Conservation (phyloP, 2,113 vertebrate genomes). For the Phyllostomus hastatus region DNA sequence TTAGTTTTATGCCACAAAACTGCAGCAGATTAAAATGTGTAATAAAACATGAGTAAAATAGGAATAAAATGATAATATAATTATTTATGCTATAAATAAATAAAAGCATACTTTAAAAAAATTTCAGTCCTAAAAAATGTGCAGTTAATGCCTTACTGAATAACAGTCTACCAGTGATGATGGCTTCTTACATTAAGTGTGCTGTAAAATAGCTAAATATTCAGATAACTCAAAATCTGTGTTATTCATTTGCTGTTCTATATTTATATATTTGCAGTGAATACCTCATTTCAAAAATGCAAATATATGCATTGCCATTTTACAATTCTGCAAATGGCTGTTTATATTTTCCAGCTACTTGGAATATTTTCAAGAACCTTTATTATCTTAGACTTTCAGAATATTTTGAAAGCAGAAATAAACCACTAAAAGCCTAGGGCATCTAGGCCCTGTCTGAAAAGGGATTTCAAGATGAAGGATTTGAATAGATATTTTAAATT, state of each 20-base stretch:
- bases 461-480: slow-evolving; percentile 72
- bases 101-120: background rate
- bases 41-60: background rate
- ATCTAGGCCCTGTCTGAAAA: slow-evolving; percentile 68
- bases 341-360: slow-evolving; percentile 78
- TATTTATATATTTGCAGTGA: slow-evolving; percentile 69
- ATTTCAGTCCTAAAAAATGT: background rate
- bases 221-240: slow-evolving; percentile 65
- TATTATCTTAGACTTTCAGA: slow-evolving; percentile 78
- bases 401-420: slow-evolving; percentile 79
- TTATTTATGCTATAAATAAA: slow-evolving; percentile 5
- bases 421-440: slow-evolving; percentile 68
- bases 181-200: background rate
- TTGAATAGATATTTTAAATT: slow-evolving; percentile 78
- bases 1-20: background rate
- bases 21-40: background rate
- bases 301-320: slow-evolving; percentile 80
- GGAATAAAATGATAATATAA: background rate
- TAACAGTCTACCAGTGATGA: slow-evolving; percentile 27
- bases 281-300: slow-evolving; percentile 71
- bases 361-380: slow-evolving; percentile 80
- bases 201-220: slow-evolving; percentile 58
- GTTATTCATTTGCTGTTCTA: slow-evolving; percentile 70
- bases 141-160: background rate
- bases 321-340: slow-evolving; percentile 70